Percentiles rank a stretch among this genome's conserved stretches.
Conservation (phyloP, 2,888 invertebrate species). For the Pollenia amentaria region DNA sequence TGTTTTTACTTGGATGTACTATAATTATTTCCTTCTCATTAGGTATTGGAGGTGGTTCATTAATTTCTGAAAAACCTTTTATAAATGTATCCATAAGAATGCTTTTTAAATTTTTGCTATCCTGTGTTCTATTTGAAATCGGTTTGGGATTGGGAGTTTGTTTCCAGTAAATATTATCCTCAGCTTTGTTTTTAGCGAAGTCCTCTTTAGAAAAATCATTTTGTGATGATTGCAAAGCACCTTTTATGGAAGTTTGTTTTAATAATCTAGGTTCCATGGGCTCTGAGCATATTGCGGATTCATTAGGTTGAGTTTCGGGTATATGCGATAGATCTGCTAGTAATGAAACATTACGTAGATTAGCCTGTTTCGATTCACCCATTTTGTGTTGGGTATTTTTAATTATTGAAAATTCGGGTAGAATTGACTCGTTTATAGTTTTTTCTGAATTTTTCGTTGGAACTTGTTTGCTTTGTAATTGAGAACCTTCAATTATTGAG, state of each 20-base stretch:
- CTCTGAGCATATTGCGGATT: slow-evolving; percentile 64
- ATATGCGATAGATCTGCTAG: slow-evolving; percentile 48
- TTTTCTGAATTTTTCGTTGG: slow-evolving; percentile 16
- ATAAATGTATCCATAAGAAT: slow-evolving; percentile 78
- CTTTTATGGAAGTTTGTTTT: slow-evolving; percentile 29
- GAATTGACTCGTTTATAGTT: slow-evolving; percentile 51
- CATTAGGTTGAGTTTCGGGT: slow-evolving; percentile 49
- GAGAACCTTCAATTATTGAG: slow-evolving; percentile 67
- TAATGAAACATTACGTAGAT: slow-evolving; percentile 33
- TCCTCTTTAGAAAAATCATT: not conserved
- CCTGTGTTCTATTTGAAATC: slow-evolving; percentile 11
- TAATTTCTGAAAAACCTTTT: slow-evolving; percentile 78
- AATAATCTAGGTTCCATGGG: slow-evolving; percentile 30
- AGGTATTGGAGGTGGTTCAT: slow-evolving; percentile 57
- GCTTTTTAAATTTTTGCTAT: slow-evolving; percentile 46
- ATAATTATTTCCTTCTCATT: slow-evolving; percentile 42
- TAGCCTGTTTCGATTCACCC: slow-evolving; percentile 37
- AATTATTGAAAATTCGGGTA: slow-evolving; percentile 64
- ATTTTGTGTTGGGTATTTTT: slow-evolving; percentile 58
- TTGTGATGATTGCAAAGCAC: not conserved
- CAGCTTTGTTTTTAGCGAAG: slow-evolving; percentile 3
- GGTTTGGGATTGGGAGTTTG: slow-evolving; percentile 41
- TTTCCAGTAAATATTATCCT: slow-evolving; percentile 1
- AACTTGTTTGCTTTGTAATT: slow-evolving; percentile 16
- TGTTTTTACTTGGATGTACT: slow-evolving; percentile 50